These are phyloP conservation scores for Camponotus vicinus DNA, from an alignment of 1,140 invertebrate genomes.

Conservation along the genomic window DNA sequence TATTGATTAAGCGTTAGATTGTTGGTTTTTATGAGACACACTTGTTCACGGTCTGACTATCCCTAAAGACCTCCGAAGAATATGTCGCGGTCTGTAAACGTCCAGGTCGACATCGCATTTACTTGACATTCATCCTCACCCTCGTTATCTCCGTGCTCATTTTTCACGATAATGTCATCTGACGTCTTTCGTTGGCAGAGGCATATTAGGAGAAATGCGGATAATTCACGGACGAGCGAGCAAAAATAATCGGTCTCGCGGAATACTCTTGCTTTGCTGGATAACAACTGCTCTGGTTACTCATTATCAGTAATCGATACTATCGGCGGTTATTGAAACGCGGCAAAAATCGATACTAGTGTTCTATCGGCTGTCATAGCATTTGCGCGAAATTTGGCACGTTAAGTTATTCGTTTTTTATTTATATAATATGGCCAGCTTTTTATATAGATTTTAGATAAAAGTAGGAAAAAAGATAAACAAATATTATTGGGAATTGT, in stretches of 20 bases:
- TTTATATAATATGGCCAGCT: neutral
- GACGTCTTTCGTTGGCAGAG: slow-evolving; percentile 51
- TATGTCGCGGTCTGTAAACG: slow-evolving; percentile 43
- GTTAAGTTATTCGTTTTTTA: slow-evolving; percentile 4
- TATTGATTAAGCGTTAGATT: neutral
- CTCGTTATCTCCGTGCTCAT: slow-evolving; percentile 67
- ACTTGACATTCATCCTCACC: slow-evolving; percentile 69
- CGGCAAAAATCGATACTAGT: slow-evolving; percentile 19
- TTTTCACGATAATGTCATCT: slow-evolving; percentile 68
- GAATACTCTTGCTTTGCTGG: slow-evolving; percentile 9
- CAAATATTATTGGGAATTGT: neutral
- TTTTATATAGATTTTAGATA: neutral
- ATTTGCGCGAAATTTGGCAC: neutral
- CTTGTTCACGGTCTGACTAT: neutral
- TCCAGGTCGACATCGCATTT: slow-evolving; percentile 60
- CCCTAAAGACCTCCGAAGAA: slow-evolving; percentile 34
- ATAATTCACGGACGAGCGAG: slow-evolving; percentile 57
- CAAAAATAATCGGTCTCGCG: slow-evolving; percentile 64
- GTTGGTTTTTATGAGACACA: neutral
- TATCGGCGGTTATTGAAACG: slow-evolving; percentile 8
- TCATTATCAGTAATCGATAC: slow-evolving; percentile 47
- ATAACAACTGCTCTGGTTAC: slow-evolving; percentile 4
- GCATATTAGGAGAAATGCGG: slow-evolving; percentile 63
- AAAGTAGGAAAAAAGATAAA: neutral
- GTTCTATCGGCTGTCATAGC: neutral